Percentiles rank a stretch among this genome's conserved stretches.
Evolutionary conservation across 2,797 vertebrate species (phyloP).

Genomic region (Micrastur ruficollis): DNA sequence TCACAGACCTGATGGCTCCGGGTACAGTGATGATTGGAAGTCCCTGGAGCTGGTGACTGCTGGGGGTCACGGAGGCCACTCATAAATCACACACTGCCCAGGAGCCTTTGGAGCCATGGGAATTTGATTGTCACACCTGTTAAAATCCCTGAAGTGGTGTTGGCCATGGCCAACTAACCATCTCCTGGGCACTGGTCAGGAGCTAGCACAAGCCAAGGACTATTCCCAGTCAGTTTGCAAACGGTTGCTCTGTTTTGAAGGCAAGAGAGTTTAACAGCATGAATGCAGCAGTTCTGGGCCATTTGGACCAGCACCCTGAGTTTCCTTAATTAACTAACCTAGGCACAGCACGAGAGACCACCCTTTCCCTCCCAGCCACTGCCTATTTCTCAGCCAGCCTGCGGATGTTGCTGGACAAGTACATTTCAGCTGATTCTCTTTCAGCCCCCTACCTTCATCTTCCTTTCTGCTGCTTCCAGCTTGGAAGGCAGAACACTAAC

Average conservation of each 20-base stretch:
- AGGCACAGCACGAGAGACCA: neutral
- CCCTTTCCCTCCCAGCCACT: neutral
- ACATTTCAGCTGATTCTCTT: neutral
- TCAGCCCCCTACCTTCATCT: neutral
- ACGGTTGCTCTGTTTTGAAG: neutral
- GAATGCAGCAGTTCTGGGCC: neutral
- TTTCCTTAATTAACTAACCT: neutral
- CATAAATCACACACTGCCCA: neutral
- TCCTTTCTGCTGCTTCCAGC: neutral
- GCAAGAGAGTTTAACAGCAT: neutral
- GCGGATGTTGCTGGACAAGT: neutral
- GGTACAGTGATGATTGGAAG: neutral
- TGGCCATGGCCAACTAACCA: fast-evolving
- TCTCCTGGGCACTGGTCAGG: neutral
- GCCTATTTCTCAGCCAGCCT: neutral
- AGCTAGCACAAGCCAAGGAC: neutral
- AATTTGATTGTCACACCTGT: neutral
- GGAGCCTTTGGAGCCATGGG: neutral
- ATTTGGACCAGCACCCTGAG: neutral
- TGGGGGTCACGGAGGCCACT: neutral
- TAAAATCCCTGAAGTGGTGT: neutral
- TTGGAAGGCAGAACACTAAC: neutral
- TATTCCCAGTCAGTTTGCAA: fast-evolving
- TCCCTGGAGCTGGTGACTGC: fast-evolving
- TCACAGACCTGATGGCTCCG: neutral